Percentiles rank a stretch among this genome's conserved stretches.
These are phyloP conservation scores for Cerceris rybyensis DNA, from an alignment of 2,888 invertebrate genomes.

Conservation along the genomic window DNA sequence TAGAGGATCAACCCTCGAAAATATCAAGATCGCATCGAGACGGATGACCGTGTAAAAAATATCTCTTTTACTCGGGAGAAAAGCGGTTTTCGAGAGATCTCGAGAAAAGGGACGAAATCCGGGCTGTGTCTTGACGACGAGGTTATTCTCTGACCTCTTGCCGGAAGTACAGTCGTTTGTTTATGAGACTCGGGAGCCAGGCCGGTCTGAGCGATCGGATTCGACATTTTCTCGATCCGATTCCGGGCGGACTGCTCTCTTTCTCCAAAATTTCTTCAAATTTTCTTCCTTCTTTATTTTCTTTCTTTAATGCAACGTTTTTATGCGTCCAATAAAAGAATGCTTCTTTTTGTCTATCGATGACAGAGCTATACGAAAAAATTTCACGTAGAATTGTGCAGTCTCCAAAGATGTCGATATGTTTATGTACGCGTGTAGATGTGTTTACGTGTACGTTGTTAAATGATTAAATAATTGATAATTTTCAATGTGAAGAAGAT, in stretches of 20 bases:
- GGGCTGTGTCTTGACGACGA: background rate
- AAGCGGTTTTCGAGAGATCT: constrained; percentile 26
- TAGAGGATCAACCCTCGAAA: constrained; percentile 39
- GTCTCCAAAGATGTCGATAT: constrained; percentile 29
- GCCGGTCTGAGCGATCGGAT: constrained; percentile 29
- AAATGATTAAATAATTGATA: too few relatives aligned
- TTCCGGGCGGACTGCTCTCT: constrained; percentile 11
- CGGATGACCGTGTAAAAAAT: constrained; percentile 69
- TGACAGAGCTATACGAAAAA: constrained; percentile 10
- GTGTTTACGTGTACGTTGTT: too few relatives aligned
- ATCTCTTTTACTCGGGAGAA: constrained; percentile 52
- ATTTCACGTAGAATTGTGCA: background rate
- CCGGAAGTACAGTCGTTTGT: constrained; percentile 37
- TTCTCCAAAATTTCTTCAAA: constrained; percentile 1
- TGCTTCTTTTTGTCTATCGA: background rate
- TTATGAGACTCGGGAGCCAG: constrained; percentile 39
- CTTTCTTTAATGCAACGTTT: background rate
- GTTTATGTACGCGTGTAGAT: constrained; percentile 12
- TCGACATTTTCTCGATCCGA: constrained; percentile 7
- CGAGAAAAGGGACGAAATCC: constrained; percentile 13
- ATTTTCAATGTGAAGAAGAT: constrained; percentile 8
- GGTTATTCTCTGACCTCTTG: constrained; percentile 9
- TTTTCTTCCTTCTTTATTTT: background rate
- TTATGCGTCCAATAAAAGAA: background rate
- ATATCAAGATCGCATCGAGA: constrained; percentile 35